Conservation (phyloP, 2,888 invertebrate genomes). For the Meiosimyza decipiens region DNA sequence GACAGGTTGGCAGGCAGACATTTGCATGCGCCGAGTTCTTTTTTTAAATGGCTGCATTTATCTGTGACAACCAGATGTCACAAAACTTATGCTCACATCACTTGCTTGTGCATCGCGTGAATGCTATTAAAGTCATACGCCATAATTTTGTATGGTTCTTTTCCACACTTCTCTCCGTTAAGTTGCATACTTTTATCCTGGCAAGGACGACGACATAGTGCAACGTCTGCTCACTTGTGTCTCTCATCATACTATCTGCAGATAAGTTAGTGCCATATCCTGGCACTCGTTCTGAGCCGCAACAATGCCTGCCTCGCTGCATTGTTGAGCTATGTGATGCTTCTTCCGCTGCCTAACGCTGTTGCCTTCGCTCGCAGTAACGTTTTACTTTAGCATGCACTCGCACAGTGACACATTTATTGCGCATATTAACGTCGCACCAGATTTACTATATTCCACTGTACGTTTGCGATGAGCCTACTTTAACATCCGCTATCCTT, state of each 20-base stretch:
- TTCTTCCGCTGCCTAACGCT: neutral
- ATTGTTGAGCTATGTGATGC: slow-evolving; percentile 1
- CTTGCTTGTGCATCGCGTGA: neutral
- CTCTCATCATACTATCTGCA: neutral
- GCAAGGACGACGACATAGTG: neutral
- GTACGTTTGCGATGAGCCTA: slow-evolving; percentile 15
- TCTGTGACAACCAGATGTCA: slow-evolving; percentile 24
- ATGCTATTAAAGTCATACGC: neutral
- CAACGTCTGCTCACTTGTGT: neutral
- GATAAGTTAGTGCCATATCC: neutral
- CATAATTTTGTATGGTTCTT: neutral
- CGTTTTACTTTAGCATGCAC: neutral
- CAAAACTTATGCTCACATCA: slow-evolving; percentile 14
- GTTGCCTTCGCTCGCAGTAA: neutral
- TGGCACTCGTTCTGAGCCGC: neutral
- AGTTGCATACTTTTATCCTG: neutral
- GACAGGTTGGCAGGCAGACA: too few species aligned
- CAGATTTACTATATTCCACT: slow-evolving; percentile 7
- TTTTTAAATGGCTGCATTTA: slow-evolving; percentile 1
- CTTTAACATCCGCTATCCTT: slow-evolving; percentile 4
- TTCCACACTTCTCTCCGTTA: neutral
- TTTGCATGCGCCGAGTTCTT: too few species aligned
- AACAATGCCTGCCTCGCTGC: neutral
- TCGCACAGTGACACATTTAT: slow-evolving; percentile 25
- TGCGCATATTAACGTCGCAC: slow-evolving; percentile 7